Evolutionary conservation across 2,888 invertebrate genomes (phyloP), one percentile per base, ranked within the genome.

Genomic region (Plagiodera versicolora): DNA sequence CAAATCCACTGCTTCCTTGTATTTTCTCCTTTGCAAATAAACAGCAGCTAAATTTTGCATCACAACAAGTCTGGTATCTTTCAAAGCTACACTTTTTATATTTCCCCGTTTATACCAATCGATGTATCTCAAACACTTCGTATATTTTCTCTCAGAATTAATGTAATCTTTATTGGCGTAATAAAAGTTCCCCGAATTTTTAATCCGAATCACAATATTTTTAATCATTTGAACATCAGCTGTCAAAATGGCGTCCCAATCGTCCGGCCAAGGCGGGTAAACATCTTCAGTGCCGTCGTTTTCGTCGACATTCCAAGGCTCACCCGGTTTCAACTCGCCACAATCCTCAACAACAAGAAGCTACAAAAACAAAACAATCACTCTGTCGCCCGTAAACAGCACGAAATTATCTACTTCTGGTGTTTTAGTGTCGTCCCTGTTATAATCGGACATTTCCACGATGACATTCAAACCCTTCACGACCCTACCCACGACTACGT

Each of bases 401-500:
- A 32, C 8, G 32, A 10, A 46, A 10, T 17, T 39, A 28, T 16
- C 80, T 80, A 89, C 90, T 81, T 86, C 80, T 49, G 81, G 73
- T 1, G 90, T 89, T 54, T 77, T 74, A 56, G 87, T 87, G 20
- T 85, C 83, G 52, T 86, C 83, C 5, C 82, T 82, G 47, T 84
- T 82, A 49, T 85, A 80, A 53, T 84, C 80, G 72, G 89, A 88
- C 78, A 94, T 85, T 78, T 91, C 91, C n/a, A 81, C 79, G 0
- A 91, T 83, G 1, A 90, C 81, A 19, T 88, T 87, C 53, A 91
- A 80, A 0, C 95, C 95, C 67, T 88, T 89, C 14, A 88, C 70
- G n/a, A 95, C 91, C 65, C 84, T 84, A 0, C 94, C 95, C 74
- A 93, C 91, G 19, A 89, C 92, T 1, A 94, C 93, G 78, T 95